phyloP scores from a whole-genome alignment of 1,140 invertebrate genomes.

The Drosophila bocqueti region DNA sequence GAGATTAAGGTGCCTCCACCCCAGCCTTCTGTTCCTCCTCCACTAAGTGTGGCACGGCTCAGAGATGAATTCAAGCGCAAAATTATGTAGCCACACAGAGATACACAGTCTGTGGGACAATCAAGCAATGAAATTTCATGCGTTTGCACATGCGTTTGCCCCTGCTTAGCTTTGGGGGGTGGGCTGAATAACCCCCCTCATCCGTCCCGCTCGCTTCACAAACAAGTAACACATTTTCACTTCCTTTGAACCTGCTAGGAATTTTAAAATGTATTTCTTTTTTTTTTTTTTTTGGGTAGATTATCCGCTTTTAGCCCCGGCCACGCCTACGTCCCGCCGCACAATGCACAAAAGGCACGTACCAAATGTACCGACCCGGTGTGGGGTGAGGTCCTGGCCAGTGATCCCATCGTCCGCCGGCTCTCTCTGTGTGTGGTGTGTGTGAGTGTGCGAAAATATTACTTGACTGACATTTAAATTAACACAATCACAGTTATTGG shows the following conservation, averaged over 20 bases:
- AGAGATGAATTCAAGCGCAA: conserved; percentile 80
- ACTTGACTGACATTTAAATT: conserved; percentile 84
- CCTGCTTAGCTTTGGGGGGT: conserved; percentile 19
- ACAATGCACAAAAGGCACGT: conserved; percentile 80
- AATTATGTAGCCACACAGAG: conserved; percentile 79
- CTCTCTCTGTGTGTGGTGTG: not conserved
- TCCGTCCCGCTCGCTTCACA: conserved; percentile 46
- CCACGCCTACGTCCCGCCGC: conserved; percentile 61
- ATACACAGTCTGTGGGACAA: conserved; percentile 67
- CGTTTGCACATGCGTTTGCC: conserved; percentile 78
- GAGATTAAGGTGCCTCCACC: conserved; percentile 32
- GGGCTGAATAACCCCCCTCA: not conserved
- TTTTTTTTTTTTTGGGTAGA: conserved; percentile 65
- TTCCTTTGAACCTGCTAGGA: conserved; percentile 81
- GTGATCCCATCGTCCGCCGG: conserved; percentile 51
- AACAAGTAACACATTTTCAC: conserved; percentile 83
- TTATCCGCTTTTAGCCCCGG: conserved; percentile 74
- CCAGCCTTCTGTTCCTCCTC: not conserved
- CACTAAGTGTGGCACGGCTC: conserved; percentile 69
- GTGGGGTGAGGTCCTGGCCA: conserved; percentile 28
- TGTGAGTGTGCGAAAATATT: conserved; percentile 73
- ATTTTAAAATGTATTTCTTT: conserved; percentile 68
- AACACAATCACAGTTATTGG: conserved; percentile 83
- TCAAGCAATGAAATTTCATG: conserved; percentile 84
- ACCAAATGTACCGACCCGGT: conserved; percentile 39